Percentiles rank a stretch among this genome's conserved stretches.
Conservation (phyloP, 2,888 invertebrate species). For the Drosophila nr. perissopoda region DNA sequence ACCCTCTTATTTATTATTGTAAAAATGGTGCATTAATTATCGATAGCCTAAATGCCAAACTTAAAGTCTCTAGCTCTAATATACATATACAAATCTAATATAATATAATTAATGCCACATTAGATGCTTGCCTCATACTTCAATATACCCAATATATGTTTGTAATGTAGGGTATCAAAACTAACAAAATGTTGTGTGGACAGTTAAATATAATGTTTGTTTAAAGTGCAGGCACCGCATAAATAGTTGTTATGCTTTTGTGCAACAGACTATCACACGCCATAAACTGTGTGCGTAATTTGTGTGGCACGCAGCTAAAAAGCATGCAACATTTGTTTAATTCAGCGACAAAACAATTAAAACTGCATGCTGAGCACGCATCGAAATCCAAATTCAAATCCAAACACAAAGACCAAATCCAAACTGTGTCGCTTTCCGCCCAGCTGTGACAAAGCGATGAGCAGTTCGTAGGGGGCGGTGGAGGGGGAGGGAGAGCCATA, state of each 20-base stretch:
- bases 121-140: not conserved
- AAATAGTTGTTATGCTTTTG: constrained; percentile 31
- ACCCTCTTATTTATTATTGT: too few species aligned
- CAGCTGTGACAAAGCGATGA: constrained; percentile 6
- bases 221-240: constrained; percentile 39
- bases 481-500: constrained; percentile 51
- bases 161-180: not conserved
- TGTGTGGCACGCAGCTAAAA: constrained; percentile 24
- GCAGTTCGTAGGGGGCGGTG: not conserved
- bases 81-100: too few species aligned
- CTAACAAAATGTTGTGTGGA: constrained; percentile 28
- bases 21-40: too few species aligned
- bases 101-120: not conserved
- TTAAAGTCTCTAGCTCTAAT: not conserved
- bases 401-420: constrained; percentile 19
- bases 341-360: constrained; percentile 72
- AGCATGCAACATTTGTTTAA: constrained; percentile 47
- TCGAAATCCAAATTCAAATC: constrained; percentile 9
- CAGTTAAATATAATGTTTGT: constrained; percentile 6
- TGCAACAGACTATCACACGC: constrained; percentile 56
- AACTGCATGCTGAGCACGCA: constrained; percentile 64
- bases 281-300: constrained; percentile 63
- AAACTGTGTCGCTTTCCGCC: constrained; percentile 69
- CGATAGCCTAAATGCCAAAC: not conserved
- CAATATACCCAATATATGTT: not conserved